A percentile compares a stretch with the other conserved stretches of the same genome.
Conservation (phyloP, 2,888 invertebrate species). For the Podotricha telesiphe region DNA sequence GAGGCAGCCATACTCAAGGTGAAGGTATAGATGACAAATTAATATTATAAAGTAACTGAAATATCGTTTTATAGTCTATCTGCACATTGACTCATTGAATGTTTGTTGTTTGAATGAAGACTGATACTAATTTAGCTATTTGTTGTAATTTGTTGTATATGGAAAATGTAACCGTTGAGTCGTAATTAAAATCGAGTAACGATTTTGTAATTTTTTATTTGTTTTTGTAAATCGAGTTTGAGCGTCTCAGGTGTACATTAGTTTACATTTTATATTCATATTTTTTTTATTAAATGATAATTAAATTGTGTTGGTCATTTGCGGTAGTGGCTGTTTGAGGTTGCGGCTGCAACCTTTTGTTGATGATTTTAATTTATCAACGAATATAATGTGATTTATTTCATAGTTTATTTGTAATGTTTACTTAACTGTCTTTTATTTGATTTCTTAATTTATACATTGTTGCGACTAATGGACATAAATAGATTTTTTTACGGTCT, state of each 20-base stretch:
- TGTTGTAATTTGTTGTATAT: constrained; percentile 50
- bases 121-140: constrained; percentile 59
- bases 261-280: constrained; percentile 18
- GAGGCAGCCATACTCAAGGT: constrained; percentile 16
- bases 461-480: constrained; percentile 9
- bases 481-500: background rate
- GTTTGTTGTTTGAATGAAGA: constrained; percentile 73
- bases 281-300: constrained; percentile 17
- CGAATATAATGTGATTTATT: constrained; percentile 21
- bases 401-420: constrained; percentile 7
- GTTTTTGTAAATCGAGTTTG: constrained; percentile 14
- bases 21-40: constrained; percentile 4
- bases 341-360: background rate
- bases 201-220: constrained; percentile 18
- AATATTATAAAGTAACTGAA: constrained; percentile 7
- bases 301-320: constrained; percentile 25
- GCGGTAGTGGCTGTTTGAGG: constrained; percentile 15
- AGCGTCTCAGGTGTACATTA: constrained; percentile 16
- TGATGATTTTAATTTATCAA: constrained; percentile 27
- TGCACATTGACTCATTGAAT: constrained; percentile 47
- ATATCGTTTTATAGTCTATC: constrained; percentile 25
- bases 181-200: background rate
- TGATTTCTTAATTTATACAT: constrained; percentile 12
- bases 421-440: background rate
- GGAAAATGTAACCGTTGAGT: background rate